phyloP scores from a whole-genome alignment of 1,140 invertebrate species.

The Anadara kagoshimensis region DNA sequence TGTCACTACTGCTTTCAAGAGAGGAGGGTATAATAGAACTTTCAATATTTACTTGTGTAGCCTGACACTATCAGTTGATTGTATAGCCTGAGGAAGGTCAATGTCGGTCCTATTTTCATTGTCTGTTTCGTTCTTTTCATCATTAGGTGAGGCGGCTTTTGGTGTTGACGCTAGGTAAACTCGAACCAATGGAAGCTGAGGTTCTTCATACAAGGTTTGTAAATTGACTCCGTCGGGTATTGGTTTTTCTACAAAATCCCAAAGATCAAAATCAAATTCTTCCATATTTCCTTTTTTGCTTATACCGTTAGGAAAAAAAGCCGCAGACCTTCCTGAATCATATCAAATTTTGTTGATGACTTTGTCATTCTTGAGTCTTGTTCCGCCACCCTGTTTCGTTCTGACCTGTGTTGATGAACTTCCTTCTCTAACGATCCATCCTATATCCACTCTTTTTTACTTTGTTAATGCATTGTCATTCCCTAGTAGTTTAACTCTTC shows the following conservation, averaged over 20 bases:
- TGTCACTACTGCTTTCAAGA: too few species aligned
- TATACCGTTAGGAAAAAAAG: constrained; percentile 34
- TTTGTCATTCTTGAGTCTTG: constrained; percentile 29
- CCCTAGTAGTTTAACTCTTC: constrained; percentile 4
- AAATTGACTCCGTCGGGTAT: too few species aligned
- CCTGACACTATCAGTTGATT: too few species aligned
- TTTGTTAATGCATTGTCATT: constrained; percentile 30
- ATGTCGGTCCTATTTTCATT: too few species aligned
- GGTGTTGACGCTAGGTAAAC: constrained; percentile 30
- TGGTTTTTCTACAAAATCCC: constrained; percentile 30
- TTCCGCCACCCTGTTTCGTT: constrained; percentile 39
- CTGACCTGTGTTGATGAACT: constrained; percentile 29
- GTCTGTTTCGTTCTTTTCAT: not conserved
- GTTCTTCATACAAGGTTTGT: constrained; percentile 28
- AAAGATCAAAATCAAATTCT: constrained; percentile 34
- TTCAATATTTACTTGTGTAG: too few species aligned
- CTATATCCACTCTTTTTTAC: constrained; percentile 33
- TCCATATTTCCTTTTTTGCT: constrained; percentile 14
- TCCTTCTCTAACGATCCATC: constrained; percentile 34
- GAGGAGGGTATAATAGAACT: too few species aligned
- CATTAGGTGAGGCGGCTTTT: constrained; percentile 4
- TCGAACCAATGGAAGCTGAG: constrained; percentile 32
- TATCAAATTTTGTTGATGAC: constrained; percentile 20
- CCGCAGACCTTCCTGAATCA: too few species aligned
- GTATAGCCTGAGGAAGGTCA: too few species aligned